These are phyloP conservation scores for Amphimallon solstitiale DNA, from an alignment of 2,888 invertebrate genomes.

Conservation along the genomic window DNA sequence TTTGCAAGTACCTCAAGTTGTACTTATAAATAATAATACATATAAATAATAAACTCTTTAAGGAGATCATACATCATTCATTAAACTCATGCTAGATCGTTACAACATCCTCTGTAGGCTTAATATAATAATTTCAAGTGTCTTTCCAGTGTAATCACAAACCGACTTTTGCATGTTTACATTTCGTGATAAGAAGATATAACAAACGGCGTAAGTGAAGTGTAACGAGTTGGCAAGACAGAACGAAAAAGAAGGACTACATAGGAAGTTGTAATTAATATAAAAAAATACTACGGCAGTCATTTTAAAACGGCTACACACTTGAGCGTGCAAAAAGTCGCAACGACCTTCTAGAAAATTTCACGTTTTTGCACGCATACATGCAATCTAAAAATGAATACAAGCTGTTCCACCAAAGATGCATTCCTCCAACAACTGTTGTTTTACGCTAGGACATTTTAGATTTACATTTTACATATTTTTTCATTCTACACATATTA, in stretches of 20 bases:
- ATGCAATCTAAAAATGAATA: not conserved
- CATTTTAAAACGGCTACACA: constrained; percentile 10
- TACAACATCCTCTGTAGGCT: constrained; percentile 15
- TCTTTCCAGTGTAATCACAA: constrained; percentile 14
- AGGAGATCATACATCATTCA: constrained; percentile 4
- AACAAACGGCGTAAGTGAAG: constrained; percentile 25
- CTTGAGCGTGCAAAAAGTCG: constrained; percentile 2
- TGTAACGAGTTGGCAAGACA: constrained; percentile 23
- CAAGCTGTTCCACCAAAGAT: too few relatives aligned
- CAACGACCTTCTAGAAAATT: constrained; percentile 16
- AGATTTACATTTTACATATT: too few relatives aligned
- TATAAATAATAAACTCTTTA: constrained; percentile 15
- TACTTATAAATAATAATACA: not conserved
- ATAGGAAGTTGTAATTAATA: constrained; percentile 35
- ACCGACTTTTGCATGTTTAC: constrained; percentile 21
- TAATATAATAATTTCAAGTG: constrained; percentile 24
- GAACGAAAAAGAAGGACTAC: constrained; percentile 17
- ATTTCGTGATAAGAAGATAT: constrained; percentile 26
- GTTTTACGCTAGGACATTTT: too few relatives aligned
- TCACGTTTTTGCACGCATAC: constrained; percentile 17
- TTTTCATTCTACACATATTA: too few relatives aligned
- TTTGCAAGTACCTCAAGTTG: not conserved
- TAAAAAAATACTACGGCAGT: constrained; percentile 1
- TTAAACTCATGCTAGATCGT: constrained; percentile 19
- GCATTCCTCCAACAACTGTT: too few relatives aligned